These are phyloP conservation scores for Hemithea aestivaria DNA, from an alignment of 2,888 invertebrate species.

Conservation along the genomic window DNA sequence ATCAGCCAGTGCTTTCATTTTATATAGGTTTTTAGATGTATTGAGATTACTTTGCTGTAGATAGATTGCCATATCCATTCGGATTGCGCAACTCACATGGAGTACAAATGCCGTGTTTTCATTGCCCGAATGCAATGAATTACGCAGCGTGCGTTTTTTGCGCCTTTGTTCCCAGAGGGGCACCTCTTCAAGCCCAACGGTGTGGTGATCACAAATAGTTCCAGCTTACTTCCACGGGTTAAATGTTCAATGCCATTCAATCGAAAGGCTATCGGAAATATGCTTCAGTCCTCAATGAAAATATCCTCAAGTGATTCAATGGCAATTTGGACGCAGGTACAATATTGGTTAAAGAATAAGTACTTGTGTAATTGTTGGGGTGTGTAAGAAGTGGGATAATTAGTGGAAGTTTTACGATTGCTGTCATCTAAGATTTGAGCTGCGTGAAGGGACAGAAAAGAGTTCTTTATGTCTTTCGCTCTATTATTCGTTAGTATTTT, in stretches of 20 bases:
- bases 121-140: conserved; percentile 65
- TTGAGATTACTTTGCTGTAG: too few relatives aligned
- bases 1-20: too few relatives aligned
- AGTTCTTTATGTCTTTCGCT: too few relatives aligned
- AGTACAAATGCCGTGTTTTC: conserved; percentile 71
- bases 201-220: conserved; percentile 59
- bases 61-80: conserved; percentile 44
- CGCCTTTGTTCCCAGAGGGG: conserved; percentile 31
- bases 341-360: conserved; percentile 14
- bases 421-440: not conserved
- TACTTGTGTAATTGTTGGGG: not conserved
- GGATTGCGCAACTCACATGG: conserved; percentile 7
- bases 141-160: conserved; percentile 71
- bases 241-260: conserved; percentile 4
- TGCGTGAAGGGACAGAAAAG: too few relatives aligned
- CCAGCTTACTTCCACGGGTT: conserved; percentile 24
- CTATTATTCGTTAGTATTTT: too few relatives aligned
- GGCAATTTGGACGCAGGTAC: conserved; percentile 26
- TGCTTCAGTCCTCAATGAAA: conserved; percentile 39
- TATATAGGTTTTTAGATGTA: too few relatives aligned
- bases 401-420: conserved; percentile 6
- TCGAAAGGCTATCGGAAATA: conserved; percentile 49
- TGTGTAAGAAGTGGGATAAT: too few relatives aligned
- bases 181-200: conserved; percentile 66
- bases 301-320: conserved; percentile 30